A percentile compares a stretch with the other conserved stretches of the same genome.
Conservation (phyloP, 2,797 vertebrate species). For the Malacoctenus gilli region DNA sequence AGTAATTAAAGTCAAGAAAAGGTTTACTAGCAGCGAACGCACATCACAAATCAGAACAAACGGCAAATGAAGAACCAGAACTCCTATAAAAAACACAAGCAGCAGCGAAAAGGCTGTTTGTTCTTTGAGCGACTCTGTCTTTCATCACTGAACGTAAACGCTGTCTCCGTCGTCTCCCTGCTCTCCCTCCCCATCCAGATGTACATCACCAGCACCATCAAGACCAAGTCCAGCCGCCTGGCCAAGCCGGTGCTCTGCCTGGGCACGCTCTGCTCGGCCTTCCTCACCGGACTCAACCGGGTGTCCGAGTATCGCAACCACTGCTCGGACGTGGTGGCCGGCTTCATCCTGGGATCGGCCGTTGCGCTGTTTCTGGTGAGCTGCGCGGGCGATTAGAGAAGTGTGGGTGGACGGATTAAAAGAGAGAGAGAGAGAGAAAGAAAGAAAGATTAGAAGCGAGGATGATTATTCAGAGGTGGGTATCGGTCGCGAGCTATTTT, state of each 20-base stretch:
- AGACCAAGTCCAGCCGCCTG: slow-evolving; percentile 95
- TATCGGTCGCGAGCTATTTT: slow-evolving; percentile 41
- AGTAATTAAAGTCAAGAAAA: too few species aligned
- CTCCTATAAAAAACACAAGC: too few species aligned
- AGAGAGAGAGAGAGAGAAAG: neutral
- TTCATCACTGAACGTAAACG: too few species aligned
- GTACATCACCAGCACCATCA: slow-evolving; percentile 99
- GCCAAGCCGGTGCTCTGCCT: slow-evolving; percentile 96
- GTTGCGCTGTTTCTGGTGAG: slow-evolving; percentile 95
- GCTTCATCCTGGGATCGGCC: slow-evolving; percentile 92
- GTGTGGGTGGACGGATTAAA: neutral
- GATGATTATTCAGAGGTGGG: slow-evolving; percentile 14
- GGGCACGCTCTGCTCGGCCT: slow-evolving; percentile 93
- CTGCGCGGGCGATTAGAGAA: neutral
- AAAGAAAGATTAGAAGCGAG: neutral
- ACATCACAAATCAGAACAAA: too few species aligned
- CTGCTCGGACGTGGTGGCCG: slow-evolving; percentile 94
- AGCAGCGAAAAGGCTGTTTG: too few species aligned
- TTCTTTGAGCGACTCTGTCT: too few species aligned
- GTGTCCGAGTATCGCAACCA: slow-evolving; percentile 98
- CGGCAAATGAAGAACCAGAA: too few species aligned
- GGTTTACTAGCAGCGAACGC: too few species aligned
- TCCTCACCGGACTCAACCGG: slow-evolving; percentile 94
- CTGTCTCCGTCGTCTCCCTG: too few species aligned
- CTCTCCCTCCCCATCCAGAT: slow-evolving; percentile 83